A percentile compares a stretch with the other conserved stretches of the same genome.
Conservation (phyloP, 1,140 invertebrate genomes). For the Cyphomyrmex costatus region DNA sequence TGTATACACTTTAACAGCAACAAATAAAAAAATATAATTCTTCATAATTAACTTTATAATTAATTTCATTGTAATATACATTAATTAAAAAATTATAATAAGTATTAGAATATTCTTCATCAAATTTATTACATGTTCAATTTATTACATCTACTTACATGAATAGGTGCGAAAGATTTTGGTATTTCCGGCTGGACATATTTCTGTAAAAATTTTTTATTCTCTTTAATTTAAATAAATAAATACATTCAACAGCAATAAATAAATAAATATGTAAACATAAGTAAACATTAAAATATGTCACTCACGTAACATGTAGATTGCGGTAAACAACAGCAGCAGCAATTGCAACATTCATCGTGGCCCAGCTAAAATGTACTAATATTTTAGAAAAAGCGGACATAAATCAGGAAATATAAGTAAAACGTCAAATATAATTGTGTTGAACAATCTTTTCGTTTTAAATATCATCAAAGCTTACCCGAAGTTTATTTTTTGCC, state of each 20-base stretch:
- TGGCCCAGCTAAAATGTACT: conserved; percentile 77
- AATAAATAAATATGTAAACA: not conserved
- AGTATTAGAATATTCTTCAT: not conserved
- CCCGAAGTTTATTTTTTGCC: conserved; percentile 81
- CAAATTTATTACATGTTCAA: too few relatives aligned
- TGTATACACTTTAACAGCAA: not conserved
- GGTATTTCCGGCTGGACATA: conserved; percentile 88
- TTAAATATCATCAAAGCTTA: conserved; percentile 66
- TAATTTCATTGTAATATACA: not conserved
- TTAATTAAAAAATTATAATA: not conserved
- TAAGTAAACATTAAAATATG: not conserved
- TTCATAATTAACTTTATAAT: not conserved
- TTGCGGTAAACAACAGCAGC: conserved; percentile 78
- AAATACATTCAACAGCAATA: not conserved
- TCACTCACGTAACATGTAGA: conserved; percentile 75
- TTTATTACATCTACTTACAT: conserved; percentile 75
- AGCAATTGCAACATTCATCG: conserved; percentile 80
- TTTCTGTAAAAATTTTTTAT: conserved; percentile 75
- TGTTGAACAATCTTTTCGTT: not conserved
- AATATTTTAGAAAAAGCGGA: not conserved
- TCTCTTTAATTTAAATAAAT: not conserved
- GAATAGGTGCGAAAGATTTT: conserved; percentile 86
- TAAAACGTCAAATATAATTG: not conserved
- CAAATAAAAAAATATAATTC: not conserved
- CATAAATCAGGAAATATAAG: not conserved